Percentiles rank a stretch among this genome's conserved stretches.
Evolutionary conservation across 2,113 vertebrate genomes (phyloP).

Genomic region (Oreochromis aureus): DNA sequence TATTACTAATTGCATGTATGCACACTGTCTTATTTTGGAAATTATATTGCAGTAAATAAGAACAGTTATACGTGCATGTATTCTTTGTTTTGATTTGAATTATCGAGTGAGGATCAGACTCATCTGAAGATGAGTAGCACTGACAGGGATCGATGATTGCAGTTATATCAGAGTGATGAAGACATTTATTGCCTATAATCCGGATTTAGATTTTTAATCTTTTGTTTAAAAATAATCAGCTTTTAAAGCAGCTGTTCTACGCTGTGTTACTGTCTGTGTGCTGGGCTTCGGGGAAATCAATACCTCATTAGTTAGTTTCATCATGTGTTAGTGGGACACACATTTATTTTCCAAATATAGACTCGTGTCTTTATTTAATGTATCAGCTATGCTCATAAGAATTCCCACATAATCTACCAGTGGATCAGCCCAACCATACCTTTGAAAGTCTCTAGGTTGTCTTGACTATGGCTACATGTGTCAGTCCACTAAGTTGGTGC

Average conservation of each 20-base stretch:
- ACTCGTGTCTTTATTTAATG: neutral
- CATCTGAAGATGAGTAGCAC: neutral
- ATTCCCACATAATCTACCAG: neutral
- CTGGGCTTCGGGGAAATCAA: constrained; percentile 39
- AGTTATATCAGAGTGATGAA: neutral
- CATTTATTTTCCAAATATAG: neutral
- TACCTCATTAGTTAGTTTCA: constrained; percentile 51
- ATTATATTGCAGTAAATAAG: neutral
- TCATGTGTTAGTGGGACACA: neutral
- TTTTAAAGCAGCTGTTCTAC: neutral
- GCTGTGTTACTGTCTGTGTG: neutral
- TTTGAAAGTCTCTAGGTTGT: neutral
- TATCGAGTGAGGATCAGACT: neutral
- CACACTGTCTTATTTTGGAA: neutral
- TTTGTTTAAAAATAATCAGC: neutral
- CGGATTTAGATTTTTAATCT: neutral
- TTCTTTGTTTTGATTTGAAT: neutral
- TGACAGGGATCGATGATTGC: neutral
- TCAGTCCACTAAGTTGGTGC: fast-evolving
- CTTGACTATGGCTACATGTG: neutral
- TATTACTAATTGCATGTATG: neutral
- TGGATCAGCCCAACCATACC: neutral
- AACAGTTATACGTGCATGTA: neutral
- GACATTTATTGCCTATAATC: neutral
- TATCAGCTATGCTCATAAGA: neutral